Conservation (phyloP, 2,888 invertebrate genomes). For the Hylaea fasciaria region DNA sequence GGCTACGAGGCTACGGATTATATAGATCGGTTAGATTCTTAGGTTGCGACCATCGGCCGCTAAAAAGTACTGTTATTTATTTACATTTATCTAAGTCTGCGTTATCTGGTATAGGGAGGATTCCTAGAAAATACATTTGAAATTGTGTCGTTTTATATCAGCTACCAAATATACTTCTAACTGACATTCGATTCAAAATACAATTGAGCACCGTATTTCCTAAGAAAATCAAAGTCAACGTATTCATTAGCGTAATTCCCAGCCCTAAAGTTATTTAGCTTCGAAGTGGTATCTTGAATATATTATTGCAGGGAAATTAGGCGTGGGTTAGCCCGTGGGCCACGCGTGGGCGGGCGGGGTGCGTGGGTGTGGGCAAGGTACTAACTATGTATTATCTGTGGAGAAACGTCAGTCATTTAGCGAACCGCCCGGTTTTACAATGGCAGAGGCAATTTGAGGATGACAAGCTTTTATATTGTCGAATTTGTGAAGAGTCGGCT, state of each 20-base stretch:
- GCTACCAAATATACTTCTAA: too few species aligned
- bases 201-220: too few species aligned
- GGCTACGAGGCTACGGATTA: conserved; percentile 14
- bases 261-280: too few species aligned
- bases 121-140: too few species aligned
- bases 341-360: conserved; percentile 7
- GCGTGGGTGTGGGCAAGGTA: neutral
- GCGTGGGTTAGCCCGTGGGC: conserved; percentile 5
- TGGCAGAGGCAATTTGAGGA: conserved; percentile 1
- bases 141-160: too few species aligned
- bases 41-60: too few species aligned
- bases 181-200: too few species aligned
- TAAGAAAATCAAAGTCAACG: neutral
- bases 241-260: neutral
- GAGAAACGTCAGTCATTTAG: neutral
- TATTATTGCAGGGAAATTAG: conserved; percentile 12
- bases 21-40: neutral
- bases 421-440: neutral
- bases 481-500: neutral
- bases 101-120: too few species aligned
- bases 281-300: conserved; percentile 4
- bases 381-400: too few species aligned
- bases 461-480: neutral
- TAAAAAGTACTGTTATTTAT: too few species aligned
- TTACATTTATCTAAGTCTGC: too few species aligned